Evolutionary conservation across 2,113 vertebrate species (phyloP).

Genomic region (Hylia prasina): DNA sequence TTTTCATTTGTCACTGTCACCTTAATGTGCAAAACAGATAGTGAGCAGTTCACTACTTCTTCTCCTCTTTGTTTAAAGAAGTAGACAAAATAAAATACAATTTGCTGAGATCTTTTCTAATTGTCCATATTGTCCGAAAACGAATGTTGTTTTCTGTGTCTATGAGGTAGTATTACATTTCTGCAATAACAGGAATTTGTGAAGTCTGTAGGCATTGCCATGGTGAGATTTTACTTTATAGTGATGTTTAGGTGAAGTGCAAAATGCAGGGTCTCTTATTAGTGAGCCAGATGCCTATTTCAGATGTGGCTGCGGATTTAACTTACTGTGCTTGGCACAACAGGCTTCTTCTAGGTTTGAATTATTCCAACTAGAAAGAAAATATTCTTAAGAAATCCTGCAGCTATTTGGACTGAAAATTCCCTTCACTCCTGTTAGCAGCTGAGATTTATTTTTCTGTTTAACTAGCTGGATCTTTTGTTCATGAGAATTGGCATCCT

Average conservation of each 20-base stretch:
- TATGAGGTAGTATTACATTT: neutral
- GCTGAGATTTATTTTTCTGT: constrained; percentile 35
- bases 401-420: neutral
- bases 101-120: neutral
- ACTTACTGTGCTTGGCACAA: neutral
- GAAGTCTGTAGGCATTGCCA: neutral
- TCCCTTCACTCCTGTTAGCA: neutral
- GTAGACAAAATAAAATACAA: neutral
- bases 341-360: neutral
- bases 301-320: neutral
- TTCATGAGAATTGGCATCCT: constrained; percentile 10
- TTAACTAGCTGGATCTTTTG: constrained; percentile 30
- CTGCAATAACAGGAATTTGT: neutral
- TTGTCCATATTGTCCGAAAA: neutral
- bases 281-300: neutral
- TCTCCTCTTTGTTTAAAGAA: neutral
- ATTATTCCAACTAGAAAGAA: neutral
- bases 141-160: neutral
- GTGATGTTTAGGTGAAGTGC: neutral
- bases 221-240: neutral
- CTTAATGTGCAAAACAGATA: constrained; percentile 20
- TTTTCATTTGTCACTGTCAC: constrained; percentile 20
- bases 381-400: neutral
- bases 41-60: neutral
- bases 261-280: neutral